Conservation (phyloP, 2,888 invertebrate species). For the Drosophila limbata region DNA sequence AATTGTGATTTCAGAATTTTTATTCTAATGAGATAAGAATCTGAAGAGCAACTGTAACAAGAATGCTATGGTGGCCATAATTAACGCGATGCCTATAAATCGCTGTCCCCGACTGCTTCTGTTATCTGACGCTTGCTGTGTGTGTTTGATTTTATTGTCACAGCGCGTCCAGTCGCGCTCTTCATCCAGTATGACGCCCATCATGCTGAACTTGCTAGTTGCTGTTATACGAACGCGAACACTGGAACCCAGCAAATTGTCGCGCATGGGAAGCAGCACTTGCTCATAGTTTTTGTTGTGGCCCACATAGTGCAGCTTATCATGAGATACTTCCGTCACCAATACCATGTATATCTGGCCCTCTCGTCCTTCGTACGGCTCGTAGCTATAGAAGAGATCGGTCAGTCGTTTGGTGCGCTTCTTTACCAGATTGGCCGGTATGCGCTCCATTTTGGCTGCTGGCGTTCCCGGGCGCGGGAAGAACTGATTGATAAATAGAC, state of each 20-base stretch:
- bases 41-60: background rate
- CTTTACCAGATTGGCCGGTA: conserved; percentile 95
- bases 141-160: conserved; percentile 38
- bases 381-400: conserved; percentile 95
- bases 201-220: conserved; percentile 92
- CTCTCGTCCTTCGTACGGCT: conserved; percentile 90
- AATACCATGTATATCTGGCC: conserved; percentile 89
- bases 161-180: conserved; percentile 87
- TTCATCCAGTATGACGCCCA: conserved; percentile 88
- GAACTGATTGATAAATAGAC: conserved; percentile 99
- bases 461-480: conserved; percentile 98
- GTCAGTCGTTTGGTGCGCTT: conserved; percentile 94
- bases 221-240: conserved; percentile 91
- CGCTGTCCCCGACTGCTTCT: conserved; percentile 23
- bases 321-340: conserved; percentile 97
- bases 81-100: conserved; percentile 80
- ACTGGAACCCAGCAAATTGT: conserved; percentile 92
- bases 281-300: conserved; percentile 99
- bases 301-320: conserved; percentile 95
- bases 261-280: conserved; percentile 92
- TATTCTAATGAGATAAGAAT: background rate
- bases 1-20: background rate
- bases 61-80: conserved; percentile 84
- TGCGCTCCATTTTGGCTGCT: conserved; percentile 94
- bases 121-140: conserved; percentile 4